A percentile compares a stretch with the other conserved stretches of the same genome.
Evolutionary conservation across 2,113 vertebrate species (phyloP).

Genomic region (Sylvilagus bachmani): DNA sequence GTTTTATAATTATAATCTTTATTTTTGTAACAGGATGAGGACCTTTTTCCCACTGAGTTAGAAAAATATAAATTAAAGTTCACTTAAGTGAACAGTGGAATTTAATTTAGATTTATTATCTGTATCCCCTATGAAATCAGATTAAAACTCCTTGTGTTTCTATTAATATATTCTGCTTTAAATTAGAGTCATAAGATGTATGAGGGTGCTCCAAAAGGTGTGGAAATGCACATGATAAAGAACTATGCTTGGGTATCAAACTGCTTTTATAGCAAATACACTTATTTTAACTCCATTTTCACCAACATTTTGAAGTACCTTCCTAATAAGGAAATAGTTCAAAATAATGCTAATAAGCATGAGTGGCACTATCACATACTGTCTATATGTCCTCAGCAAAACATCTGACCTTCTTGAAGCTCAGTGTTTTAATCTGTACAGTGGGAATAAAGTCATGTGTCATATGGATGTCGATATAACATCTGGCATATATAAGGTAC

Average conservation of each 20-base stretch:
- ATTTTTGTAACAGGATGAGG: slow-evolving; percentile 28
- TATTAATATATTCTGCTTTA: slow-evolving; percentile 34
- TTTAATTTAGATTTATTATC: slow-evolving; percentile 51
- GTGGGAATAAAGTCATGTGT: background rate
- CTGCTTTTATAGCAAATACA: too few species aligned
- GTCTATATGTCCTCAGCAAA: background rate
- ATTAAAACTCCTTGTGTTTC: background rate
- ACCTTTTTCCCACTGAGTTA: background rate
- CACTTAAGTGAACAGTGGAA: slow-evolving; percentile 4
- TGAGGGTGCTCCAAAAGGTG: too few species aligned
- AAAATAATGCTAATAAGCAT: background rate
- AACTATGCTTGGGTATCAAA: too few species aligned
- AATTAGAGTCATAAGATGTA: background rate
- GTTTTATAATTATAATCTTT: slow-evolving; percentile 7
- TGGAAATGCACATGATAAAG: too few species aligned
- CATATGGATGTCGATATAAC: background rate
- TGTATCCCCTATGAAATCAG: background rate
- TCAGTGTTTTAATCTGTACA: slow-evolving; percentile 13
- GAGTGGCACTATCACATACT: background rate
- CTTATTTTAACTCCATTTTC: too few species aligned
- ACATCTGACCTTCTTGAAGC: background rate
- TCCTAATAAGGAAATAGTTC: too few species aligned
- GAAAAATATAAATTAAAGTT: slow-evolving; percentile 18
- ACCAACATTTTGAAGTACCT: too few species aligned
- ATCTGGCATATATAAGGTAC: background rate